Percentiles rank a stretch among this genome's conserved stretches.
phyloP scores from a whole-genome alignment of 1,140 invertebrate species.

The Drosophila seguyi region DNA sequence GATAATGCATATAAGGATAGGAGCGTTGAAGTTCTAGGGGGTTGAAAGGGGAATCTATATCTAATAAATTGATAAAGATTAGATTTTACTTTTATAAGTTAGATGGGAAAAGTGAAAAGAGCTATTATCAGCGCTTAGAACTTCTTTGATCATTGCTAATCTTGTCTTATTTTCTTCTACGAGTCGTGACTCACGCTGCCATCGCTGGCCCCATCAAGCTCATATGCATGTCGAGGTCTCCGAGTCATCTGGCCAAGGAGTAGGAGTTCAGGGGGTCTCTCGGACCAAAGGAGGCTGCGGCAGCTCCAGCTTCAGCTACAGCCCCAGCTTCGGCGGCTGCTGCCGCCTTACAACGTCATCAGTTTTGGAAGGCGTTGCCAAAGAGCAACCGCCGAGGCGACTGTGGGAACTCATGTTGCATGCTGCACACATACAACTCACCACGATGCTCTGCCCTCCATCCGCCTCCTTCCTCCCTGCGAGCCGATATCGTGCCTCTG shows the following conservation, averaged over 20 bases:
- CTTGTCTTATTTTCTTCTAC: neutral
- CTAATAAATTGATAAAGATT: constrained; percentile 3
- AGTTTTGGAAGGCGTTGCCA: constrained; percentile 81
- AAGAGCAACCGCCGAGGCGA: constrained; percentile 75
- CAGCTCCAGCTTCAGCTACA: constrained; percentile 16
- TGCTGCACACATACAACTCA: constrained; percentile 73
- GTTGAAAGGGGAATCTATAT: neutral
- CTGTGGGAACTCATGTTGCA: constrained; percentile 81
- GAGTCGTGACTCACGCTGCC: constrained; percentile 29
- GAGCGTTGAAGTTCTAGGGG: neutral
- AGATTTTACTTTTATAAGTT: neutral
- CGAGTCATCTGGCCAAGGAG: constrained; percentile 53
- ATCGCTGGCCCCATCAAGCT: constrained; percentile 39
- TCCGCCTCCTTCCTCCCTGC: neutral
- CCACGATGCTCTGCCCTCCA: constrained; percentile 11
- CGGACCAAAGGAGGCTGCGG: constrained; percentile 21
- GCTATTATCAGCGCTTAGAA: neutral
- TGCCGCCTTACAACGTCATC: constrained; percentile 79
- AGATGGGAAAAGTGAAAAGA: neutral
- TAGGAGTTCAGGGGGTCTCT: constrained; percentile 24
- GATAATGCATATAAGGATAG: neutral
- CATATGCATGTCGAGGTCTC: constrained; percentile 74
- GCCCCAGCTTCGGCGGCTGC: constrained; percentile 29
- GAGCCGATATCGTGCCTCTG: constrained; percentile 70
- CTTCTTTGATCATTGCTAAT: neutral